Base-by-base conservation (phyloP, 1,140 invertebrate genomes). In the Brachionus manjavacas region DNA sequence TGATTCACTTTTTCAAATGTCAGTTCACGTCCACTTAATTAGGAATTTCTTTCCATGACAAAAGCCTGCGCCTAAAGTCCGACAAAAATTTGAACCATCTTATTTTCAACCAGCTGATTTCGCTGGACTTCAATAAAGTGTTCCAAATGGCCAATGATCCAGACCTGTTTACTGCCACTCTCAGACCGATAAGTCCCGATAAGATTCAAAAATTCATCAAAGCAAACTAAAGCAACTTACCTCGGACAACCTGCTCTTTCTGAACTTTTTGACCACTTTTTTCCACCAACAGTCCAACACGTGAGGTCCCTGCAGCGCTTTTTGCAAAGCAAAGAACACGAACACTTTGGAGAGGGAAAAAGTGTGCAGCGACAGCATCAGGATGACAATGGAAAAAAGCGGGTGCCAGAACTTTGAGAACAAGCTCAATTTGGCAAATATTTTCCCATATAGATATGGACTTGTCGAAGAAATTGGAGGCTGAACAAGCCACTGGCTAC, bases 11-110 rank as follows among this genome's bases (percentile, higher is more conserved):
- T 64, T 81, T 64, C 55, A 81, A 60, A 14, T 43, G 4, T 20
- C 28, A 66, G 4, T 81, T 81, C n/a, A 68, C 79, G 0, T 64
- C 52, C 0, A 81, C 79, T 3, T 35, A 64, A 35, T 68, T 41
- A 6, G 79, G 79, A 20, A 81, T 81, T 64, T 31, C n/a, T 14
- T 81, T 81, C 35, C 20, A 81, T 46, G 79, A 81, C 64, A 60
- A 68, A 66, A 60, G 20, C 9, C 8, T 81, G 8, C 52, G 52
- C 11, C 25, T 81, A 6, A 46, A 81, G 25, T 12, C 28, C 3
- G 41, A 46, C 14, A 81, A 81, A 64, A 81, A 81, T 43, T 43
- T 64, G 16, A 81, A 81, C 2, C 79, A 81, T 81, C 41, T 81
- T 0, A 81, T 81, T 4, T 81, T 81, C 52, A 81, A 81, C 64